Evolutionary conservation across 2,888 invertebrate genomes (phyloP), one percentile per base, ranked within the genome.

Genomic region (Ophonus ardosiacus): DNA sequence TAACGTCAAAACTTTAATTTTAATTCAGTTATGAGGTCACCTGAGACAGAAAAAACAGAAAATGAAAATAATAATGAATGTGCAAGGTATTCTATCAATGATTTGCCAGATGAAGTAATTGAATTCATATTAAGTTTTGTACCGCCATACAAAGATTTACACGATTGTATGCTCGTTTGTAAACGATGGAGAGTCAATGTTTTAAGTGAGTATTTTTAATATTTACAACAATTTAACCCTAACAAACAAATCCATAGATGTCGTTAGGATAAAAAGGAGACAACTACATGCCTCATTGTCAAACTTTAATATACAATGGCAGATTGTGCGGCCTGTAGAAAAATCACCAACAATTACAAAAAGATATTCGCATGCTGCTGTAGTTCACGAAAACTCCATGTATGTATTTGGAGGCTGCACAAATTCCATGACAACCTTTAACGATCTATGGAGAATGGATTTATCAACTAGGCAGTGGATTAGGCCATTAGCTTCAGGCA

Each of bases 401-500:
- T 99, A 97, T 90, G 95, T 99, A 71, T 98, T 99, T 93, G 99
- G 99, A 43, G 99, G 99, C 7, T 98, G 98, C 88, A 98, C 98
- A 10, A 96, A 97, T 56, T 96, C 97, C 82, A 96, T 96, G 89
- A 98, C 99, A 18, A 97, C 99, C 13, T 98, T 98, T 89, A 99
- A 99, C 92, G 99, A 99, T 92, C 93, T 99, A 43, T 99, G 99
- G 99, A 93, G 95, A 86, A 95, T 99, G 91, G 97, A 99, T 92
- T 93, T 99, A 86, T 96, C 96, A 0, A 95, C 94, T 71, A 93
- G 97, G 88, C 93, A 95, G 87, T 98, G 98, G 98, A 93, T 96
- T 18, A 93, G 97, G 87, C 96, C 96, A 0, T 91, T 96, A 65
- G 96, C 97, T 3, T 95, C 95, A 91, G 98, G 96, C 4, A 96